A percentile compares a stretch with the other conserved stretches of the same genome.
These are phyloP conservation scores for Parasteatoda lunata DNA, from an alignment of 2,888 invertebrate species.

Conservation along the genomic window DNA sequence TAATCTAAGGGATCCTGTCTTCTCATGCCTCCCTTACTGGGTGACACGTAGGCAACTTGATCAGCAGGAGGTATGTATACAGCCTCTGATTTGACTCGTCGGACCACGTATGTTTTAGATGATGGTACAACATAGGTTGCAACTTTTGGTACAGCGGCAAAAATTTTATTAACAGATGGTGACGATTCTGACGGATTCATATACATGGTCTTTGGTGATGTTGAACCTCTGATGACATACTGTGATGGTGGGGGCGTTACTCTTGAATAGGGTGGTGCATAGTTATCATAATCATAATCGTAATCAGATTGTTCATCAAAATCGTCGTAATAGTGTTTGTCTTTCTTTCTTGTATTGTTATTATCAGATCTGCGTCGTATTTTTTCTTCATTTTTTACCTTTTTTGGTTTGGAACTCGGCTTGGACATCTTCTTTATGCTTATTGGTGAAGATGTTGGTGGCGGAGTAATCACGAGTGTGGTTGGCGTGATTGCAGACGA, in stretches of 20 bases:
- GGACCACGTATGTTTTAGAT: slow-evolving; percentile 44
- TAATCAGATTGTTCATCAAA: slow-evolving; percentile 26
- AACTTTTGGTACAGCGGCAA: slow-evolving; percentile 42
- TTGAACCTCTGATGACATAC: slow-evolving; percentile 13
- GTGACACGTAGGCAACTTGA: neutral
- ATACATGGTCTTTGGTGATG: slow-evolving; percentile 23
- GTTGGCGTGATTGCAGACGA: slow-evolving; percentile 27
- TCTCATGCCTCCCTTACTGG: slow-evolving; percentile 17
- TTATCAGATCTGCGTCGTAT: slow-evolving; percentile 24
- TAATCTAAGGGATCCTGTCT: slow-evolving; percentile 49
- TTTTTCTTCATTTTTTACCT: neutral
- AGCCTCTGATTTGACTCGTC: slow-evolving; percentile 40
- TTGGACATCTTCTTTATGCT: slow-evolving; percentile 6
- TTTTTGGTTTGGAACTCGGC: slow-evolving; percentile 8
- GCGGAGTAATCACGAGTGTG: neutral
- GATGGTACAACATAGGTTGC: slow-evolving; percentile 54
- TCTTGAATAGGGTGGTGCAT: slow-evolving; percentile 7
- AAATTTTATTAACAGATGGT: slow-evolving; percentile 19
- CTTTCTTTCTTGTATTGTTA: slow-evolving; percentile 2
- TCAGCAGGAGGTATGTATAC: slow-evolving; percentile 35
- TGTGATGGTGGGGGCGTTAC: neutral
- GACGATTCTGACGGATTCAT: slow-evolving; percentile 33
- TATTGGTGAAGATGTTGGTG: slow-evolving; percentile 43
- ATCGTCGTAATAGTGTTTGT: slow-evolving; percentile 9
- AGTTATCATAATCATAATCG: slow-evolving; percentile 49